phyloP scores from a whole-genome alignment of 2,888 invertebrate genomes.

The Augochlorella aurata region DNA sequence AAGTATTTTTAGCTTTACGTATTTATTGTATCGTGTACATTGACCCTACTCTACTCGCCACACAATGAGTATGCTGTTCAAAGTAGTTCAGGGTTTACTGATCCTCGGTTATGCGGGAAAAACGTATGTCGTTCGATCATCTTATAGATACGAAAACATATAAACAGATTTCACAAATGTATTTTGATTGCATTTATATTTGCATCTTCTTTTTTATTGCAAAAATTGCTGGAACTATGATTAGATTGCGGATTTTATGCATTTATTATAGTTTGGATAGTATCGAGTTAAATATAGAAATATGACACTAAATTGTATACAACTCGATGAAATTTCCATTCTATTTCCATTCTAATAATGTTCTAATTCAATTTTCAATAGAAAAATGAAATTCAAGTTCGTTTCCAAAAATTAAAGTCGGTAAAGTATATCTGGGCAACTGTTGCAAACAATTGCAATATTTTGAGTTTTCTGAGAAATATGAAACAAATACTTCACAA shows the following conservation, averaged over 20 bases:
- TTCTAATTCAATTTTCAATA: neutral
- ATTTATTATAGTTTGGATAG: neutral
- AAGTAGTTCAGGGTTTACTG: neutral
- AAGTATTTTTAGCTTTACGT: neutral
- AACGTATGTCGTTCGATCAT: no score
- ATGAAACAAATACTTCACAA: no score
- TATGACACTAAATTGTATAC: neutral
- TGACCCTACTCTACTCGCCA: neutral
- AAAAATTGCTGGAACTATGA: neutral
- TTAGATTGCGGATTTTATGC: neutral
- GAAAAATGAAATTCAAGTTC: neutral
- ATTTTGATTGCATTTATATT: neutral
- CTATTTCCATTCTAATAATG: neutral
- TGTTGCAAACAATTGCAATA: neutral
- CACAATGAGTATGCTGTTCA: slow-evolving; percentile 22
- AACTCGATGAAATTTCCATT: neutral
- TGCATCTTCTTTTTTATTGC: neutral
- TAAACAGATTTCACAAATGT: neutral
- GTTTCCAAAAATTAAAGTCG: no score
- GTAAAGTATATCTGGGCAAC: no score
- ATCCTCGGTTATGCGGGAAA: neutral
- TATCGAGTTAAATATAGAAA: neutral
- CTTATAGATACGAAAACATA: no score
- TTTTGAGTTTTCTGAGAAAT: neutral
- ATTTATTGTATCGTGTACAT: slow-evolving; percentile 2